Evolutionary conservation across 2,888 invertebrate genomes (phyloP).

Genomic region (Drosophila formosana): DNA sequence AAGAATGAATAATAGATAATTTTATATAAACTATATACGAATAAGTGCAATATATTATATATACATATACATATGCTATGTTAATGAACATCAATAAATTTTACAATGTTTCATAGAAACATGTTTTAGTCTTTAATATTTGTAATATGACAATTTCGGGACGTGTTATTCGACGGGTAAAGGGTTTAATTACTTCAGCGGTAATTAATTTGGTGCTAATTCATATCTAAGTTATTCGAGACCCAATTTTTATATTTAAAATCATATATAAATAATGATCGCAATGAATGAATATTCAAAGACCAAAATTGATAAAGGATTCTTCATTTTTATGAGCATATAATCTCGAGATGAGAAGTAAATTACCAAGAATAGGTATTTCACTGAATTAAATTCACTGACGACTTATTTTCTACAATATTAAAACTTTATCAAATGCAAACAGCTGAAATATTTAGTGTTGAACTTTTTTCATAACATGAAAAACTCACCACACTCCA

Average conservation of each 20-base stretch:
- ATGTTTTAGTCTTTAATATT: neutral
- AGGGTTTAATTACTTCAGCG: neutral
- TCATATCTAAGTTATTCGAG: too few species aligned
- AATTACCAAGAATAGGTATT: too few species aligned
- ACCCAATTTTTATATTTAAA: too few species aligned
- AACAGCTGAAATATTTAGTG: constrained; percentile 18
- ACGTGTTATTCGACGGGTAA: neutral
- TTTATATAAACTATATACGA: constrained; percentile 53
- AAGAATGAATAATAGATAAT: constrained; percentile 52
- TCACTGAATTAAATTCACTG: too few species aligned
- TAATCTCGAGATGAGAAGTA: too few species aligned
- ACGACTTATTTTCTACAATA: neutral
- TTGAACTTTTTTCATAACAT: constrained; percentile 43
- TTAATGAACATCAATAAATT: constrained; percentile 57
- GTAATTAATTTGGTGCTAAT: too few species aligned
- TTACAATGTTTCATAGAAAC: constrained; percentile 66
- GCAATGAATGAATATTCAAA: too few species aligned
- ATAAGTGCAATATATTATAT: constrained; percentile 56
- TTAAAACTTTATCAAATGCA: constrained; percentile 4
- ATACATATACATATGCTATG: constrained; percentile 35
- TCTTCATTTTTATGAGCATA: too few species aligned
- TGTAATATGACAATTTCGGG: neutral
- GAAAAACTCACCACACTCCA: constrained; percentile 36
- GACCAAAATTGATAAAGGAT: too few species aligned
- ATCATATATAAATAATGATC: too few species aligned